Evolutionary conservation across 2,888 invertebrate species (phyloP).

Genomic region (Scaptomyza caliginosa): DNA sequence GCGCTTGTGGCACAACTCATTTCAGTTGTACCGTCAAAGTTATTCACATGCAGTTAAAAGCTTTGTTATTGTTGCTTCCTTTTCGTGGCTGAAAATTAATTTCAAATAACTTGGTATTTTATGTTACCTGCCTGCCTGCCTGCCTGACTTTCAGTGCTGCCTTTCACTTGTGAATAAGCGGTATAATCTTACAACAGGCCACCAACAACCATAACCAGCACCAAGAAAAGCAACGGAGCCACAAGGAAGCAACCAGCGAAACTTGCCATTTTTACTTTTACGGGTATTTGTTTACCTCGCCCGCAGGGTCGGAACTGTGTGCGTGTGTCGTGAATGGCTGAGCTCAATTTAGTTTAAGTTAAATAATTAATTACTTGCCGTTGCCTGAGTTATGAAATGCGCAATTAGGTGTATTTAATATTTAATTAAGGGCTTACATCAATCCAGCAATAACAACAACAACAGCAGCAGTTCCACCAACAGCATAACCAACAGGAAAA

Average conservation of each 20-base stretch:
- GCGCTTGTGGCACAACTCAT: slow-evolving; percentile 22
- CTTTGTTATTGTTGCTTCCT: neutral
- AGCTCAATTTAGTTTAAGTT: slow-evolving; percentile 78
- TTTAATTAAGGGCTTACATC: slow-evolving; percentile 76
- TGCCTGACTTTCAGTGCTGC: slow-evolving; percentile 4
- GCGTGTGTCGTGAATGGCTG: slow-evolving; percentile 50
- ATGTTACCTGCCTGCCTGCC: neutral
- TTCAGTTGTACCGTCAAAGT: slow-evolving; percentile 46
- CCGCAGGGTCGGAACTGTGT: slow-evolving; percentile 35
- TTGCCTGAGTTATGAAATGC: slow-evolving; percentile 79
- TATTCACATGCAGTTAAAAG: slow-evolving; percentile 19
- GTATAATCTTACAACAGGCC: slow-evolving; percentile 7
- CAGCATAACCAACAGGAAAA: slow-evolving; percentile 16
- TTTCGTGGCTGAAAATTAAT: slow-evolving; percentile 16
- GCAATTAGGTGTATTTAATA: slow-evolving; percentile 79
- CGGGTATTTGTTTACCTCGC: slow-evolving; percentile 38
- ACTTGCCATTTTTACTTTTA: slow-evolving; percentile 11
- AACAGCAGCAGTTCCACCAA: slow-evolving; percentile 26
- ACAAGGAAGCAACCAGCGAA: neutral
- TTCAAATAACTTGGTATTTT: slow-evolving; percentile 3
- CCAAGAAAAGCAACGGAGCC: neutral
- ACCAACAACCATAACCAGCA: neutral
- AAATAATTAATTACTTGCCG: slow-evolving; percentile 77
- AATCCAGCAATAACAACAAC: slow-evolving; percentile 31
- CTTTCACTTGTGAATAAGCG: slow-evolving; percentile 6